Evolutionary conservation across 2,113 vertebrate genomes (phyloP).

Genomic region (Aplodontia rufa): DNA sequence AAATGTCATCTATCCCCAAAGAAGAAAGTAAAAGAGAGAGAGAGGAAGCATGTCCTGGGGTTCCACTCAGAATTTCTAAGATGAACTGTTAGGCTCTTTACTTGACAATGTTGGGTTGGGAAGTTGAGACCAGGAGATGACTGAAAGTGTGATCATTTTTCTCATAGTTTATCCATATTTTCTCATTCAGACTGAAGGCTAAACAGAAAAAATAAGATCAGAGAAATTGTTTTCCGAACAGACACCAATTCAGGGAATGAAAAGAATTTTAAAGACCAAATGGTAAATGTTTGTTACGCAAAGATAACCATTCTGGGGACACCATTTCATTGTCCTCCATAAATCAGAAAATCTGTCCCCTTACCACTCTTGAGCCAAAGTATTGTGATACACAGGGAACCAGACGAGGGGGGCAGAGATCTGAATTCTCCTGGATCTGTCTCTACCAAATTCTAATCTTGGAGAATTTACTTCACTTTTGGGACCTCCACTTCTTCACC

Average conservation of each 20-base stretch:
- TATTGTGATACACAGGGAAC: fast-evolving
- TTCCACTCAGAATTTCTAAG: neutral
- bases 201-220: neutral
- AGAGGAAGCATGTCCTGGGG: neutral
- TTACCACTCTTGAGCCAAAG: neutral
- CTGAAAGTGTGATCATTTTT: neutral
- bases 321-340: neutral
- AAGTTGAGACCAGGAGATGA: neutral
- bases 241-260: neutral
- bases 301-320: neutral
- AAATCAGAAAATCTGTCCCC: neutral
- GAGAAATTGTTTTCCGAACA: neutral
- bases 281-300: neutral
- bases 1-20: neutral
- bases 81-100: neutral
- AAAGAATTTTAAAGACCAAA: conserved; percentile 37
- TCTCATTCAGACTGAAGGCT: neutral
- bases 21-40: neutral
- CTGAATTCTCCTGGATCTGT: neutral
- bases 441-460: neutral
- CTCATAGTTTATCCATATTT: neutral
- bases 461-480: neutral
- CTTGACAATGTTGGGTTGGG: fast-evolving
- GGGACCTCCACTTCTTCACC: neutral
- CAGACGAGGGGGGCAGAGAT: neutral